These are phyloP conservation scores for Spodoptera exigua DNA, from an alignment of 2,888 invertebrate species.

Conservation along the genomic window DNA sequence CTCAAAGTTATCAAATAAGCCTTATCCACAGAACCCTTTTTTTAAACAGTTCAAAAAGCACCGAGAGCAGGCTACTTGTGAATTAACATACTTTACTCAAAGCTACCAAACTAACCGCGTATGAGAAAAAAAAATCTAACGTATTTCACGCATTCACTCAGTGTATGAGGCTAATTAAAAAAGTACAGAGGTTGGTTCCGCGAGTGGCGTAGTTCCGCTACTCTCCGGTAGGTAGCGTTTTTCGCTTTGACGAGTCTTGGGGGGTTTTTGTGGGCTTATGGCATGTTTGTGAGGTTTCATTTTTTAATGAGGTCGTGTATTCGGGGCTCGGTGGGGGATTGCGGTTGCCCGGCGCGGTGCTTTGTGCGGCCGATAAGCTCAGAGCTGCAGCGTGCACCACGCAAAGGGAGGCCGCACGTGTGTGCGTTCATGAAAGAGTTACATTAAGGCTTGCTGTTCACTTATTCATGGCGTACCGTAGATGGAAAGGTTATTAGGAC, in stretches of 20 bases:
- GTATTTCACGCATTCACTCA: constrained; percentile 85
- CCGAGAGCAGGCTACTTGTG: constrained; percentile 76
- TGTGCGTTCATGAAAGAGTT: constrained; percentile 81
- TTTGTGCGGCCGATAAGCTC: constrained; percentile 72
- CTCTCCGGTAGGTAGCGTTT: constrained; percentile 85
- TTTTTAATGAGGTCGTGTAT: constrained; percentile 88
- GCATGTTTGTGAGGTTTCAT: constrained; percentile 81
- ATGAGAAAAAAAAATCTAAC: constrained; percentile 82
- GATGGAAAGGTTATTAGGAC: constrained; percentile 66
- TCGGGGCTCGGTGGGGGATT: constrained; percentile 74
- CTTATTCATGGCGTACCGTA: constrained; percentile 76
- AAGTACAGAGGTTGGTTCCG: constrained; percentile 85
- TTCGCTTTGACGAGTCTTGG: constrained; percentile 82
- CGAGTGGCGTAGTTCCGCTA: constrained; percentile 87
- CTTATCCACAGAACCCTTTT: constrained; percentile 65
- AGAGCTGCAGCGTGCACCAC: constrained; percentile 65
- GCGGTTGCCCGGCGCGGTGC: constrained; percentile 70
- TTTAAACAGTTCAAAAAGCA: constrained; percentile 78
- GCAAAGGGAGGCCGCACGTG: constrained; percentile 68
- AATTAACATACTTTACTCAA: constrained; percentile 88
- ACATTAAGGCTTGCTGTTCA: constrained; percentile 75
- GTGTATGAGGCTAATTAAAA: constrained; percentile 88
- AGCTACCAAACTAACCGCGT: constrained; percentile 86
- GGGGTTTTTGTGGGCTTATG: constrained; percentile 73
- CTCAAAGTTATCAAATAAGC: constrained; percentile 65